phyloP scores from a whole-genome alignment of 2,113 vertebrate species.

The Istiophorus platypterus region DNA sequence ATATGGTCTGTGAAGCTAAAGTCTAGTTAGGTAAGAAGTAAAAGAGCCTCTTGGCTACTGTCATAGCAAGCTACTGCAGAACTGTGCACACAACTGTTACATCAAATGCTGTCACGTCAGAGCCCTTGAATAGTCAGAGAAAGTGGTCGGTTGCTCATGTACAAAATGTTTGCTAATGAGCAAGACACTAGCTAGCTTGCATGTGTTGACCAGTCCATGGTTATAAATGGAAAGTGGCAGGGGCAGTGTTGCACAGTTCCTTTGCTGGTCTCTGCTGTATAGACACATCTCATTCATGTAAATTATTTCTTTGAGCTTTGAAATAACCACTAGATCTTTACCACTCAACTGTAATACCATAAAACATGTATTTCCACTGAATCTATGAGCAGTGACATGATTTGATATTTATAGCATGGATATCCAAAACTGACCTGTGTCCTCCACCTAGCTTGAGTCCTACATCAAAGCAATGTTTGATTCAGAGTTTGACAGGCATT shows the following conservation, averaged over 20 bases:
- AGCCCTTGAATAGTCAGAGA: background rate
- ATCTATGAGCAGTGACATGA: background rate
- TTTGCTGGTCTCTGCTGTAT: background rate
- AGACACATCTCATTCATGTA: background rate
- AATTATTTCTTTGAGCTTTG: no score
- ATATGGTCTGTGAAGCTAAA: background rate
- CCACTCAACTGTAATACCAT: background rate
- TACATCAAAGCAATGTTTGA: background rate
- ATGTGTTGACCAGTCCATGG: no score
- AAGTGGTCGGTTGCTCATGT: background rate
- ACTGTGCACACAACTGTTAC: background rate
- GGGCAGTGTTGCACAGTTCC: background rate
- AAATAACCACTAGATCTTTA: no score
- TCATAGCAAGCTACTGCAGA: background rate
- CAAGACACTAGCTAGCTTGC: no score
- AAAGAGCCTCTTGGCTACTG: background rate
- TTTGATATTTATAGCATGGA: background rate
- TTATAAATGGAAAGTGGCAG: no score
- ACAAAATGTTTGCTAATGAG: no score
- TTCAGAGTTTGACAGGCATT: slow-evolving; percentile 8
- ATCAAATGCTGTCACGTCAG: no score
- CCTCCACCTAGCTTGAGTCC: background rate
- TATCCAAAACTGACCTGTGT: background rate
- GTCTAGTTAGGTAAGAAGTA: background rate
- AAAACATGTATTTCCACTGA: background rate